Evolutionary conservation across 35 echinoderm and acorn worm species (phyloP).

Genomic region (Holothuria glaberrima): DNA sequence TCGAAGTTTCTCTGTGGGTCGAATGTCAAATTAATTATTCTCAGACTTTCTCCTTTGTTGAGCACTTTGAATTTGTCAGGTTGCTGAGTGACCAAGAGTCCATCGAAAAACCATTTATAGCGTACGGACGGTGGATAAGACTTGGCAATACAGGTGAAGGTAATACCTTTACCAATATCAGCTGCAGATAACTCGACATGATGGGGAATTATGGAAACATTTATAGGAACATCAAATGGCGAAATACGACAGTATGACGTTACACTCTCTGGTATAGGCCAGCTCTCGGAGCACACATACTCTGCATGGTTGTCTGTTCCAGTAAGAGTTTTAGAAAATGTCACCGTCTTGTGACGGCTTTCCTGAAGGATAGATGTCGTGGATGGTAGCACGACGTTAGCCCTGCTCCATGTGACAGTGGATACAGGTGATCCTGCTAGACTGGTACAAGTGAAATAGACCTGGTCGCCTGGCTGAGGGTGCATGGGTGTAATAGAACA

Average conservation of each 20-base stretch:
- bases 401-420: constrained; percentile 24
- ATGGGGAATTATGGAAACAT: constrained; percentile 39
- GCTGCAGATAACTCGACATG: constrained; percentile 18
- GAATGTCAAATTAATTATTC: neutral
- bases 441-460: constrained; percentile 29
- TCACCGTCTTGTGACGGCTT: neutral
- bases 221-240: constrained; percentile 44
- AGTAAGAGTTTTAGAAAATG: constrained; percentile 15
- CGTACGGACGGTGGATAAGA: neutral
- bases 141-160: constrained; percentile 23
- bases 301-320: constrained; percentile 29
- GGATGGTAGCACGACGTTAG: neutral
- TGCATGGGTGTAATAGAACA: constrained; percentile 40
- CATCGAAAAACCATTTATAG: constrained; percentile 51
- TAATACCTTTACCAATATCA: constrained; percentile 14
- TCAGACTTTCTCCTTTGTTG: neutral
- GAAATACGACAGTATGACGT: constrained; percentile 22
- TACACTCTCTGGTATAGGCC: constrained; percentile 11
- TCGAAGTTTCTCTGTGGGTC: constrained; percentile 8
- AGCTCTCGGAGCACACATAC: constrained; percentile 30
- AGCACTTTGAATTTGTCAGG: neutral
- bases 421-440: neutral
- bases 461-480: constrained; percentile 31
- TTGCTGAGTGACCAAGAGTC: constrained; percentile 5
- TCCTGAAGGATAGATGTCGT: neutral